Evolutionary conservation across 2,113 vertebrate genomes (phyloP).

Genomic region (Rafetus swinhoei): DNA sequence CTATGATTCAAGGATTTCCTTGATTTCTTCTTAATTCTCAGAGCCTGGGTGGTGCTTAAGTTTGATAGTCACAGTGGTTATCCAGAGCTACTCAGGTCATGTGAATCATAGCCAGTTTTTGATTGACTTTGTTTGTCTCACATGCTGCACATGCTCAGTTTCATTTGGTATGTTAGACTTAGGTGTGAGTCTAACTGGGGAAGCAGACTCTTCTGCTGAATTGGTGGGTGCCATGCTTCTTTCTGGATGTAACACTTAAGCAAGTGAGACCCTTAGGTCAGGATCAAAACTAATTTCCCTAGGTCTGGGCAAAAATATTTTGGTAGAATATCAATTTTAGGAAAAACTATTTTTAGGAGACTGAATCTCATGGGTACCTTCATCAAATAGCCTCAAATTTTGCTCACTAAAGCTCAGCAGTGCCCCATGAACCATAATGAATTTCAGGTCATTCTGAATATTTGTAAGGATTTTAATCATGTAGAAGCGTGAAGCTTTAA

Average conservation of each 20-base stretch:
- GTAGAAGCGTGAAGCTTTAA: background rate
- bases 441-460: background rate
- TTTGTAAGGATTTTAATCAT: background rate
- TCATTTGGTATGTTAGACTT: background rate
- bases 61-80: background rate
- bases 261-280: background rate
- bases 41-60: background rate
- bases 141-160: background rate
- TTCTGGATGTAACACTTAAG: background rate
- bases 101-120: background rate
- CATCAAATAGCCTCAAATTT: background rate
- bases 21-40: background rate
- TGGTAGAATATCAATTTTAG: background rate
- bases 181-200: background rate
- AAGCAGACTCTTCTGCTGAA: background rate
- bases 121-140: background rate
- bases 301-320: background rate
- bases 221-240: background rate
- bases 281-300: background rate
- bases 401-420: background rate
- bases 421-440: background rate
- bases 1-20: background rate
- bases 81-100: background rate
- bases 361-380: background rate
- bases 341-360: background rate